Percentiles rank a stretch among this genome's conserved stretches.
These are phyloP conservation scores for Amniataba percoides DNA, from an alignment of 2,797 vertebrate genomes.

Conservation along the genomic window DNA sequence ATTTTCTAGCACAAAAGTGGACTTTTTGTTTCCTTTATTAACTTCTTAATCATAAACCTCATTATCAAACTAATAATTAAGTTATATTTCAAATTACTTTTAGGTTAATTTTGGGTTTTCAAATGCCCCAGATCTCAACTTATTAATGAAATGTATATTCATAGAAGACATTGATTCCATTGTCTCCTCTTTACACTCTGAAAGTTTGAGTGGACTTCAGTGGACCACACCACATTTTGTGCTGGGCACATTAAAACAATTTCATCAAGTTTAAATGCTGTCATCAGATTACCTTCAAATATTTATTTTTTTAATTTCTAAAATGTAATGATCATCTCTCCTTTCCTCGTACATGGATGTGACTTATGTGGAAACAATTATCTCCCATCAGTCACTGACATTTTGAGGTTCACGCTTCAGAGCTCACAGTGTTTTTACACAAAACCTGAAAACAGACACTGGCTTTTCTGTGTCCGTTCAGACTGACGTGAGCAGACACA, in stretches of 20 bases:
- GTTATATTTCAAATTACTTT: conserved; percentile 82
- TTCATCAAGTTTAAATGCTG: background rate
- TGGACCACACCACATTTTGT: conserved; percentile 9
- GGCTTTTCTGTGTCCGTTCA: conserved; percentile 18
- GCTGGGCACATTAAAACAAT: background rate
- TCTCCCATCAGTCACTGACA: conserved; percentile 33
- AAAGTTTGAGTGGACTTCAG: conserved; percentile 28
- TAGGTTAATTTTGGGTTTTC: conserved; percentile 79
- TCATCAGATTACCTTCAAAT: background rate
- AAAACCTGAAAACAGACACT: conserved; percentile 37
- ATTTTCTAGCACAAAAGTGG: conserved; percentile 60
- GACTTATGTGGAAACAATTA: conserved; percentile 21
- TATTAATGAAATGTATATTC: conserved; percentile 80
- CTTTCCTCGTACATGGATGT: background rate
- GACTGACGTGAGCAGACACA: conserved; percentile 34
- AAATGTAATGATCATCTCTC: background rate
- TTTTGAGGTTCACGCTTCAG: conserved; percentile 22
- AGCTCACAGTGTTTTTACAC: conserved; percentile 35
- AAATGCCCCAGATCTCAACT: conserved; percentile 81
- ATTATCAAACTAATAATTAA: conserved; percentile 87
- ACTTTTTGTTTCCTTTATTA: conserved; percentile 83
- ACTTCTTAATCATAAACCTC: conserved; percentile 86
- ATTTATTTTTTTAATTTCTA: background rate
- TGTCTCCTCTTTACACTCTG: conserved; percentile 46
- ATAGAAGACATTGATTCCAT: conserved; percentile 73